These are phyloP conservation scores for Drosophila paranaensis DNA, from an alignment of 2,888 invertebrate species.

Conservation along the genomic window DNA sequence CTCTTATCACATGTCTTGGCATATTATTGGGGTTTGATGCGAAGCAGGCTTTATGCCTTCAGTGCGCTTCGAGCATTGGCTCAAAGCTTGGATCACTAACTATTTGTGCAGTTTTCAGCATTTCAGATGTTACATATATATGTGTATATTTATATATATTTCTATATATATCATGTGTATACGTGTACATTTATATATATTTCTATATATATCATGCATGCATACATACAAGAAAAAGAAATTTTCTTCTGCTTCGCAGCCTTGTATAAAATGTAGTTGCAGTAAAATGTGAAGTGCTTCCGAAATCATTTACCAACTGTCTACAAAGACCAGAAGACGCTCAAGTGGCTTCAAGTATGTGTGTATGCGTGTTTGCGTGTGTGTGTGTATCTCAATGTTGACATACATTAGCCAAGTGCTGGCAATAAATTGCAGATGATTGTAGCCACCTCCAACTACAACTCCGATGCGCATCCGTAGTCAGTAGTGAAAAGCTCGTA, in stretches of 20 bases:
- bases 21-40: no score
- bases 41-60: background rate
- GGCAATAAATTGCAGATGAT: constrained; percentile 26
- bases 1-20: no score
- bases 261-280: background rate
- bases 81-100: no score
- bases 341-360: constrained; percentile 6
- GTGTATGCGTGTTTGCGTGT: background rate
- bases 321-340: background rate
- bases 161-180: no score
- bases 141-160: background rate
- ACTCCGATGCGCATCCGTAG: background rate
- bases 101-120: no score
- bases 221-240: background rate
- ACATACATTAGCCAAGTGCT: constrained; percentile 34
- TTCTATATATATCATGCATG: background rate
- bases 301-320: constrained; percentile 8
- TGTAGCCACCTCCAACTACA: background rate
- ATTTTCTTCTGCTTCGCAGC: background rate
- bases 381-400: background rate
- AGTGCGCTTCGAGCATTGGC: background rate
- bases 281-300: constrained; percentile 5
- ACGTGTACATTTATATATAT: background rate
- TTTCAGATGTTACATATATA: background rate
- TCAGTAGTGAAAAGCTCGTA: constrained; percentile 9